phyloP scores from a whole-genome alignment of 2,113 vertebrate genomes.

The Mixornis gularis region DNA sequence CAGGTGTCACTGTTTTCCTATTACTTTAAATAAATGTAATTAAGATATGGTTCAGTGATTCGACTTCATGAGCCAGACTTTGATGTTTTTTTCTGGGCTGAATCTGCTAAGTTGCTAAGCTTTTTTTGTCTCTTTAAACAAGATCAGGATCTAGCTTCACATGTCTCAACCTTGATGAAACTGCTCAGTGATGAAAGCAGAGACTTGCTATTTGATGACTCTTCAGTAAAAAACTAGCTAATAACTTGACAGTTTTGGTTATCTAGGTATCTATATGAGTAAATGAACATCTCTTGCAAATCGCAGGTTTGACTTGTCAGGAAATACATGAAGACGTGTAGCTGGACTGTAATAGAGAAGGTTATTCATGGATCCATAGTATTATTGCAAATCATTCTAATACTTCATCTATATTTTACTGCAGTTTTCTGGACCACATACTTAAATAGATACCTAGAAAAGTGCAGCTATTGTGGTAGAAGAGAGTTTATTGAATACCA shows the following conservation, averaged over 20 bases:
- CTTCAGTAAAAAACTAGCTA: neutral
- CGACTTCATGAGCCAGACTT: neutral
- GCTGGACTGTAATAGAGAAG: neutral
- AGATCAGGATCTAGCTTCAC: neutral
- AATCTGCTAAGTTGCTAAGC: neutral
- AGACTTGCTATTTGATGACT: neutral
- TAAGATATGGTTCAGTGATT: neutral
- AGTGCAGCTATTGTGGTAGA: neutral
- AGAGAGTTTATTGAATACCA: neutral
- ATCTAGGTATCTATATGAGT: neutral
- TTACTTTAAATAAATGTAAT: neutral
- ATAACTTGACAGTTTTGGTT: neutral
- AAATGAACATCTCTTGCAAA: neutral
- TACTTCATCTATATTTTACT: neutral
- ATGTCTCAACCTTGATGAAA: neutral
- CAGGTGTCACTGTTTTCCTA: neutral
- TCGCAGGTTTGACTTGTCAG: neutral
- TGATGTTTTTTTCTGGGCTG: neutral
- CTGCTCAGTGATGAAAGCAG: neutral
- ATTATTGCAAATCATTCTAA: neutral
- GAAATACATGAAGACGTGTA: neutral
- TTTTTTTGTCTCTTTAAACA: neutral
- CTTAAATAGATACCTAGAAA: neutral
- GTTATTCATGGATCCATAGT: neutral
- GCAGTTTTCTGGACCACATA: neutral